These are phyloP conservation scores for Peromyscus eremicus DNA, from an alignment of 2,797 vertebrate species.

Conservation along the genomic window DNA sequence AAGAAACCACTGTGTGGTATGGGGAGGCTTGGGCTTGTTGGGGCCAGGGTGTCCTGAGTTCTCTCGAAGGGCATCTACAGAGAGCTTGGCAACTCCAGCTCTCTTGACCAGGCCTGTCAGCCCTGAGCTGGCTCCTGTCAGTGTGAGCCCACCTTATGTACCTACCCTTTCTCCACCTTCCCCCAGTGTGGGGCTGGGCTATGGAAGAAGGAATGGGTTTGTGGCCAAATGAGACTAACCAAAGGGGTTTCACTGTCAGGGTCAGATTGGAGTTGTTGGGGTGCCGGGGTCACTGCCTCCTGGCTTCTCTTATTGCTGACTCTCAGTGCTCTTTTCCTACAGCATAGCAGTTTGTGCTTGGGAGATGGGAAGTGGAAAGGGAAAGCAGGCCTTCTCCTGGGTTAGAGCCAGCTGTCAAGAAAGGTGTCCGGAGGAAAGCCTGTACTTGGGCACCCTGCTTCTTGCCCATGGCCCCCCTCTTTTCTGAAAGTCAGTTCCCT, in stretches of 20 bases:
- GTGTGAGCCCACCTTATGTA: neutral
- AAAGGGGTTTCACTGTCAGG: constrained; percentile 7
- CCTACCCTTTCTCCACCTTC: neutral
- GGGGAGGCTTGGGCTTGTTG: neutral
- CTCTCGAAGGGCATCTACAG: neutral
- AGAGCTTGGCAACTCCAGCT: neutral
- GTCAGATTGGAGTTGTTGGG: neutral
- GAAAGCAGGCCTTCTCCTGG: neutral
- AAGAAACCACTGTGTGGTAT: constrained; percentile 68
- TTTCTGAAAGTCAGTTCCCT: neutral
- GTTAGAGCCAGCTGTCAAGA: neutral
- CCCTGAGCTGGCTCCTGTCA: neutral
- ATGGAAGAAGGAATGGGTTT: constrained; percentile 17
- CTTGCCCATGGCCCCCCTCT: neutral
- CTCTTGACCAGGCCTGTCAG: neutral
- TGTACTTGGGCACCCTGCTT: neutral
- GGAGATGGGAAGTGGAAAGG: neutral
- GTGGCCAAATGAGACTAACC: constrained; percentile 71
- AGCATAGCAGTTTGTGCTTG: neutral
- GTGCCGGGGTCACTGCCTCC: neutral
- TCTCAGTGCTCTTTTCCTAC: neutral
- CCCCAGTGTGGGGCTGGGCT: neutral
- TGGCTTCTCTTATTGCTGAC: neutral
- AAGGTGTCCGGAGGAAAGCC: neutral
- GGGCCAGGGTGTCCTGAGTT: neutral